Evolutionary conservation across 1,140 invertebrate species (phyloP).

Genomic region (Bilobella aurantiaca): DNA sequence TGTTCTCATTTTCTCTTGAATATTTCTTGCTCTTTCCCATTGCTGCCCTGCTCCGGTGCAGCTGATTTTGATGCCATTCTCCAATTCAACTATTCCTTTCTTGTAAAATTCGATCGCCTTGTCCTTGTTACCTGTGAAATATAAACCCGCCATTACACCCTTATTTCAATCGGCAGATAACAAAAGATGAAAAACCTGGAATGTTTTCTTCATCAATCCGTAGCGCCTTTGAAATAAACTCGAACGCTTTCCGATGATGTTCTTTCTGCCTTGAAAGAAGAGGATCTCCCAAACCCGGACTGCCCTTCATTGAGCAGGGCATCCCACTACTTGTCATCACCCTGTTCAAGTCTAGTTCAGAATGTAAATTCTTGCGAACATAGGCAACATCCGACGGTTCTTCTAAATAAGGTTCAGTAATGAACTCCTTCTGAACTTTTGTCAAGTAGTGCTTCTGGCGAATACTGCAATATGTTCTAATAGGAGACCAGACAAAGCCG

Average conservation of each 20-base stretch:
- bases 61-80: slow-evolving; percentile 83
- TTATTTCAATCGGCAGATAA: not conserved
- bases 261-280: slow-evolving; percentile 82
- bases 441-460: slow-evolving; percentile 2
- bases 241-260: slow-evolving; percentile 88
- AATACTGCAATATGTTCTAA: slow-evolving; percentile 25
- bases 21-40: slow-evolving; percentile 75
- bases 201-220: slow-evolving; percentile 93
- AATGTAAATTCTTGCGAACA: slow-evolving; percentile 10
- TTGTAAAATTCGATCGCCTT: slow-evolving; percentile 84
- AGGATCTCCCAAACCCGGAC: slow-evolving; percentile 70
- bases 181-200: slow-evolving; percentile 47
- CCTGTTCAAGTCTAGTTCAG: slow-evolving; percentile 2
- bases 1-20: slow-evolving; percentile 94
- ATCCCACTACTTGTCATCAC: not conserved
- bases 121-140: slow-evolving; percentile 69
- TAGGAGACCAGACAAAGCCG: slow-evolving; percentile 27
- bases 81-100: slow-evolving; percentile 81
- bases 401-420: not conserved
- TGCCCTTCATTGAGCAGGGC: not conserved
- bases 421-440: slow-evolving; percentile 19
- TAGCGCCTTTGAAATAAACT: slow-evolving; percentile 80
- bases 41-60: slow-evolving; percentile 78
- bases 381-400: not conserved
- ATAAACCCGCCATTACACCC: not conserved